Evolutionary conservation across 2,888 invertebrate genomes (phyloP).

Genomic region (Drosophila neutralis): DNA sequence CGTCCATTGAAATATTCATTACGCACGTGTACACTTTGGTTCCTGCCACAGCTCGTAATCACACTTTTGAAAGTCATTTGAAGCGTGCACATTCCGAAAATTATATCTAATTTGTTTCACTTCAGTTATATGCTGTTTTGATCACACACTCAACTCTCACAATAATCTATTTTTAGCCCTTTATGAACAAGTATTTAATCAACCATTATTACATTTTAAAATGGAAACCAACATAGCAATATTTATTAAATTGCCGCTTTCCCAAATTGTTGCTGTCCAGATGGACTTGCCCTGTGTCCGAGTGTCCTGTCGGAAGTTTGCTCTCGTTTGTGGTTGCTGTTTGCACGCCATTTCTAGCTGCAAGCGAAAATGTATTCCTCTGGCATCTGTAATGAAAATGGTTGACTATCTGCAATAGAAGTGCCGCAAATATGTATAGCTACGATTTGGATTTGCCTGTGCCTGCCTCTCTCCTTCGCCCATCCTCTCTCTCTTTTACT

Average conservation of each 20-base stretch:
- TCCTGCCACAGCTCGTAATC: background rate
- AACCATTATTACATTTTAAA: background rate
- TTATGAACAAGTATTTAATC: background rate
- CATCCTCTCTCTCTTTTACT: background rate
- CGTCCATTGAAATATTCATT: background rate
- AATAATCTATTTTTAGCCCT: background rate
- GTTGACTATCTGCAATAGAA: background rate
- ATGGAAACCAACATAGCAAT: background rate
- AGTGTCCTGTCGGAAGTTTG: background rate
- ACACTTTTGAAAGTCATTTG: background rate
- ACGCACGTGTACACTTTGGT: background rate
- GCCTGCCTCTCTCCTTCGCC: background rate
- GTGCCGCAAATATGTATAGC: background rate
- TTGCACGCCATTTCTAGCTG: background rate
- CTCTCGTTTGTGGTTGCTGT: background rate
- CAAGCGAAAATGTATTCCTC: background rate
- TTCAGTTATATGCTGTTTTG: background rate
- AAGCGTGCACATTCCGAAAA: background rate
- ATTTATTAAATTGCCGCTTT: background rate
- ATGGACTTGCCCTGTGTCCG: background rate
- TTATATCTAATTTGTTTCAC: background rate
- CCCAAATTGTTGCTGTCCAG: background rate
- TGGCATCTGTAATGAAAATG: background rate
- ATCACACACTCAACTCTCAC: background rate
- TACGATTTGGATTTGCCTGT: background rate